Evolutionary conservation across 2,113 vertebrate genomes (phyloP), one percentile per base, ranked within the genome.

Genomic region (Amblyornis subalaris): DNA sequence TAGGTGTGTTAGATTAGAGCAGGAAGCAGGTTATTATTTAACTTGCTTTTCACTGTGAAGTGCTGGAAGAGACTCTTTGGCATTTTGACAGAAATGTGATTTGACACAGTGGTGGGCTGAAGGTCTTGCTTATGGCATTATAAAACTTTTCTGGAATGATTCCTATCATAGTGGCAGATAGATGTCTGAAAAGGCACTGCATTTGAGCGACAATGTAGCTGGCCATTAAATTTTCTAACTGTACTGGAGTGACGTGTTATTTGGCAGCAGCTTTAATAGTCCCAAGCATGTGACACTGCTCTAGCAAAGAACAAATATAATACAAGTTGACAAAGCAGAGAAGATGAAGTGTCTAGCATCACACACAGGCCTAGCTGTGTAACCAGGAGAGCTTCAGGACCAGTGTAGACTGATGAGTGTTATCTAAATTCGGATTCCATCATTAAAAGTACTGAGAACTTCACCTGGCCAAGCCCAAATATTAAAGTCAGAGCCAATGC

Each of bases 81-180:
- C 61, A 61, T 73, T 95, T 91, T 83, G 67, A 73, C 45, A 90
- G 58, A 79, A 87, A 93, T 47, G 54, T n/a, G 67, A 58, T 94
- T 83, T 74, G 94, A 92, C 65, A 74, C 38, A 47, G 14, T 31
- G 64, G 38, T n/a, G 54, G 50, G 55, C 51, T 77, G 85, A 85
- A 94, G 45, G 78, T 88, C 64, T 83, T 0, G 5, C 77, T 69
- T 73, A 38, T 1, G 45, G 87, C 65, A 23, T 36, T 81, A 33
- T 54, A 83, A 83, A 94, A 85, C 29, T 85, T 83, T 31, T 3
- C 54, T 73, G 88, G 78, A 87, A 80, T 65, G 31, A 91, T 81
- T 95, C 74, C 77, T 69, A 45, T 85, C 62, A 19, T 47, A 14
- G 47, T 66, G 33, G 36, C 54, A 88, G 78, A 36, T 9, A 75